phyloP scores from a whole-genome alignment of 2,113 vertebrate species.

The Peucedramus taeniatus region DNA sequence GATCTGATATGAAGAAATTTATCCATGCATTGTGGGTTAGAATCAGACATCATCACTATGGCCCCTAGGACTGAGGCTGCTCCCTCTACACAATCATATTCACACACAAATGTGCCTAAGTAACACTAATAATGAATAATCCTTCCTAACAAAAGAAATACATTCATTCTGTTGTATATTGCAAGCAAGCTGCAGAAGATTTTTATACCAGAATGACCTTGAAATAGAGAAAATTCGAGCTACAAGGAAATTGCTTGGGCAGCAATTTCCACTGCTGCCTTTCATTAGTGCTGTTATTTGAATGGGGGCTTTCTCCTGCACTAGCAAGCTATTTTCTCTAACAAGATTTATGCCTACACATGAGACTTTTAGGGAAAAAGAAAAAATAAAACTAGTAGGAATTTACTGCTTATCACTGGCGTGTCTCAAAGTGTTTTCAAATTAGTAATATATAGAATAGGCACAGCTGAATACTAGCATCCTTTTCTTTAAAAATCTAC shows the following conservation, averaged over 20 bases:
- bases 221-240: neutral
- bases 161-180: neutral
- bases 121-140: neutral
- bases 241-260: neutral
- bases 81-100: neutral
- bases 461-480: neutral
- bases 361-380: neutral
- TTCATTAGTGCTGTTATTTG: neutral
- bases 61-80: neutral
- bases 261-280: neutral
- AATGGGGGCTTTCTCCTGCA: neutral
- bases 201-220: neutral
- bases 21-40: neutral
- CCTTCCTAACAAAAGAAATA: neutral
- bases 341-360: neutral
- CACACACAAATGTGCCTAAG: neutral
- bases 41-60: neutral
- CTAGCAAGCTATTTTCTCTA: neutral
- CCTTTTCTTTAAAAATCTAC: neutral
- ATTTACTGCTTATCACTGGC: neutral
- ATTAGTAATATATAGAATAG: neutral
- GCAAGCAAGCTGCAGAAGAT: neutral
- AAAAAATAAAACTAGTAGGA: neutral
- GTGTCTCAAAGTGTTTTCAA: neutral
- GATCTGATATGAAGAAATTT: neutral